Evolutionary conservation across 1,140 invertebrate genomes (phyloP).

Genomic region (Tenebrio molitor): DNA sequence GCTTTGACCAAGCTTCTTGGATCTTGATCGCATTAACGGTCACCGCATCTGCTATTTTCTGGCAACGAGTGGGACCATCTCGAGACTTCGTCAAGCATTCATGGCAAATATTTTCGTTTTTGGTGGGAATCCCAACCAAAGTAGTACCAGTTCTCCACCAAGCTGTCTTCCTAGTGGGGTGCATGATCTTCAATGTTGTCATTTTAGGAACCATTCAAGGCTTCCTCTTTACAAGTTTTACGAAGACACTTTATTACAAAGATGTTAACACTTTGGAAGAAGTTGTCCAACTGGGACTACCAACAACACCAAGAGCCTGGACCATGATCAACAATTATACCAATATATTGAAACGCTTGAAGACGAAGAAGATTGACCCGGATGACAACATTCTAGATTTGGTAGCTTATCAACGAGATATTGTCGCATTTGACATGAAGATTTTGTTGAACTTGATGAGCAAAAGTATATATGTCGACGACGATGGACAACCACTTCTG

Average conservation of each 20-base stretch:
- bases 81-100: not conserved
- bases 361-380: not conserved
- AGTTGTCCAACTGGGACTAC: slow-evolving; percentile 25
- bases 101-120: not conserved
- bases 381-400: not conserved
- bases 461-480: not conserved
- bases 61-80: not conserved
- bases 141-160: not conserved
- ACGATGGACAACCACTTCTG: not conserved
- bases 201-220: slow-evolving; percentile 19
- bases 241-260: slow-evolving; percentile 4
- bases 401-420: slow-evolving; percentile 24
- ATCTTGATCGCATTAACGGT: no score
- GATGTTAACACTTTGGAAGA: slow-evolving; percentile 50
- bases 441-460: slow-evolving; percentile 21
- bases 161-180: not conserved
- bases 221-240: slow-evolving; percentile 18
- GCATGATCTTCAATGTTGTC: slow-evolving; percentile 12
- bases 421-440: slow-evolving; percentile 28
- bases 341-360: slow-evolving; percentile 15
- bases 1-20: no score
- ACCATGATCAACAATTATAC: not conserved
- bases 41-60: no score
- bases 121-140: not conserved
- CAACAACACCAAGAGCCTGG: slow-evolving; percentile 23